These are phyloP conservation scores for Orgyia antiqua DNA, from an alignment of 2,888 invertebrate species.

Conservation along the genomic window DNA sequence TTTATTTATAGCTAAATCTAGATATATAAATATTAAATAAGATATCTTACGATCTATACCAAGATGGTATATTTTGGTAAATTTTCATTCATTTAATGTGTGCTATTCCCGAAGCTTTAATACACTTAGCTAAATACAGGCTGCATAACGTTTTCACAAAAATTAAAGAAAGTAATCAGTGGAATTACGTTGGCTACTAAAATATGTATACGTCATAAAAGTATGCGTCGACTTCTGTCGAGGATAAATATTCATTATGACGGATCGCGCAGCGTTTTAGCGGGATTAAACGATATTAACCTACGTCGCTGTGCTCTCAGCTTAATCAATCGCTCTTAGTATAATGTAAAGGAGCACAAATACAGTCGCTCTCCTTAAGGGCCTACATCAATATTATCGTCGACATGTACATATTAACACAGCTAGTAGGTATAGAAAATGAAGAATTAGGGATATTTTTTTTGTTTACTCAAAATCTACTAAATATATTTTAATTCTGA, in stretches of 20 bases:
- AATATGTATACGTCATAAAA: constrained; percentile 78
- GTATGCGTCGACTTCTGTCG: constrained; percentile 69
- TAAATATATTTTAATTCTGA: no score
- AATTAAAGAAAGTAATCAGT: constrained; percentile 77
- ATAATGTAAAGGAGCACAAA: constrained; percentile 2
- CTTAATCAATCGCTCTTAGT: constrained; percentile 58
- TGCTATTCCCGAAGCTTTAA: constrained; percentile 57
- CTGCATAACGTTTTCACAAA: constrained; percentile 57
- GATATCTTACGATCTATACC: no score
- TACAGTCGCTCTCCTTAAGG: background rate
- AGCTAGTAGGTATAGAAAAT: no score
- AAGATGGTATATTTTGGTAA: no score
- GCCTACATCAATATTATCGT: no score
- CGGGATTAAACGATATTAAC: constrained; percentile 73
- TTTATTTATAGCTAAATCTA: no score
- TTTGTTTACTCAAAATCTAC: no score
- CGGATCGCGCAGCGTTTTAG: constrained; percentile 73
- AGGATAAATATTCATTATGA: constrained; percentile 76
- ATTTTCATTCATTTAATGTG: constrained; percentile 56
- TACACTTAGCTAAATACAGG: constrained; percentile 50
- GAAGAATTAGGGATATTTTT: no score
- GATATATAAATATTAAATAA: no score
- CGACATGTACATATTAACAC: no score
- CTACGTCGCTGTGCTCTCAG: constrained; percentile 52
- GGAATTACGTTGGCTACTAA: constrained; percentile 73